Evolutionary conservation across 2,888 invertebrate genomes (phyloP), one percentile per base, ranked within the genome.

Genomic region (Trichopria drosophilae): DNA sequence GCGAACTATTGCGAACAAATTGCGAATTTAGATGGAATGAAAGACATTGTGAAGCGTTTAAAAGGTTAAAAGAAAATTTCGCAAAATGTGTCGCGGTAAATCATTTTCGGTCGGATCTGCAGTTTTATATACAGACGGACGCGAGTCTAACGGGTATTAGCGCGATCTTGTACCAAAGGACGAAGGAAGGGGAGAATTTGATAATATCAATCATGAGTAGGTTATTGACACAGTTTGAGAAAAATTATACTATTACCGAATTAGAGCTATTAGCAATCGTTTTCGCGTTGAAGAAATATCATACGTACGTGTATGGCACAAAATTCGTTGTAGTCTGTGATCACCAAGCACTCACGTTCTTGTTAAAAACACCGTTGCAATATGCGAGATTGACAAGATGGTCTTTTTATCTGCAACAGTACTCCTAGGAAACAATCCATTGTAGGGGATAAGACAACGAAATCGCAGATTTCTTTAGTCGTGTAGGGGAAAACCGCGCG

Each of bases 391-490:
- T 45, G 6, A 35, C 45, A 5, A 24, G 45, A 24, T 45, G 45
- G 45, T 26, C 36, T 18, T 35, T 45, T 12, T 35, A 16, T 16
- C 10, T 45, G 6, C 36, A 45, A 24, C 35, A 36, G 19, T 45
- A 45, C 22, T 28, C 36, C 37, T 37, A 37, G 13, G 28, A 36
- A 4, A 46, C 37, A 10, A 29, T 16, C 3, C 37, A 46, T 29
- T 37, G 36, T 19, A 46, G 37, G 29, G 46, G 46, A 4, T 7
- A 37, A 9, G 37, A 46, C 13, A 46, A 46, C 16, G 37, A 37
- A 36, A 37, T 46, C 10, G 37, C 46, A n/a, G 46, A 46, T 36
- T 37, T 4, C 22, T 37, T 46, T 19, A 46, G 46, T 19, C 28
- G n/a, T n/a, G n/a, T n/a, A n/a, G n/a, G n/a, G n/a, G n/a, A n/a